Evolutionary conservation across 2,888 invertebrate genomes (phyloP).

Genomic region (Stenoptilia bipunctidactyla): DNA sequence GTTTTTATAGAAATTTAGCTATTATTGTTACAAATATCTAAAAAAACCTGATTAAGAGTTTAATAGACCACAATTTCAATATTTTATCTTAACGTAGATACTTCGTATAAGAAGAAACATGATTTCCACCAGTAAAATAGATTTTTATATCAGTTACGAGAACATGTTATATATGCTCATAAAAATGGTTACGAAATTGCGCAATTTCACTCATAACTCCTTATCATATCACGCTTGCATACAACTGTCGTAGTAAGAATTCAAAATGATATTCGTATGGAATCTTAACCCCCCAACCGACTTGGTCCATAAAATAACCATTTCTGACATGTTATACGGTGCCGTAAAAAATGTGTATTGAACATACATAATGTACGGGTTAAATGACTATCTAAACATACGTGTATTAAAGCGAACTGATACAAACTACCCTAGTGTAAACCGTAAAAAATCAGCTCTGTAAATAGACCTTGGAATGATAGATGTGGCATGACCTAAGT

Average conservation of each 20-base stretch:
- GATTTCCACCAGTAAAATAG: no score
- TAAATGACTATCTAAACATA: slow-evolving; percentile 59
- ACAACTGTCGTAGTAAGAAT: slow-evolving; percentile 46
- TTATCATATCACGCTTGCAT: slow-evolving; percentile 40
- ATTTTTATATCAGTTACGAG: no score
- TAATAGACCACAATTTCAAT: no score
- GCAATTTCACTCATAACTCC: slow-evolving; percentile 7
- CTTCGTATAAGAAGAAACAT: no score
- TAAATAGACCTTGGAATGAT: slow-evolving; percentile 3
- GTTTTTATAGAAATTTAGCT: no score
- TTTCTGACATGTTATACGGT: slow-evolving; percentile 61
- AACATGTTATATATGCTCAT: no score
- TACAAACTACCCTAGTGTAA: slow-evolving; percentile 63
- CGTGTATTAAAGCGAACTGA: slow-evolving; percentile 63
- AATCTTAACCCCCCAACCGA: slow-evolving; percentile 41
- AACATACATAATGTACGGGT: slow-evolving; percentile 44
- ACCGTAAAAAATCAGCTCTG: slow-evolving; percentile 47
- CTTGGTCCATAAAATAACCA: slow-evolving; percentile 60
- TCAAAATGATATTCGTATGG: slow-evolving; percentile 64
- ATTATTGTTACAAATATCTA: no score
- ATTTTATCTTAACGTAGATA: no score
- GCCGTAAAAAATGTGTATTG: slow-evolving; percentile 55
- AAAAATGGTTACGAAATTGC: not conserved
- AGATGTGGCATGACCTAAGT: not conserved
- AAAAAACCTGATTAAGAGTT: no score